Evolutionary conservation across 2,888 invertebrate genomes (phyloP).

Genomic region (Falcaria lacertinaria): DNA sequence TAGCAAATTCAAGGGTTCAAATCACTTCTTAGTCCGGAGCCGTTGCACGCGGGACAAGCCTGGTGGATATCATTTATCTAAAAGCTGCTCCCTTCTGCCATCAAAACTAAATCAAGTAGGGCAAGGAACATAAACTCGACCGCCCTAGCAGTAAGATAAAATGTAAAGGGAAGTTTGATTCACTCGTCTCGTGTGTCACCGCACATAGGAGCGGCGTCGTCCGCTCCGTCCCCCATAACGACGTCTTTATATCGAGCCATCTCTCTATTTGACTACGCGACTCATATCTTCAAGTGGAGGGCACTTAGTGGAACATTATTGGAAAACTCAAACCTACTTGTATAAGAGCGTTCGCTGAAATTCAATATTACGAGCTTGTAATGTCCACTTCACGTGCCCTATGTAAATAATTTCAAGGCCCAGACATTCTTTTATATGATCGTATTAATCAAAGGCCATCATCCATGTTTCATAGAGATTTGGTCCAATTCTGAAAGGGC

Average conservation of each 20-base stretch:
- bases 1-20: constrained; percentile 54
- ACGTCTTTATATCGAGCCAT: constrained; percentile 65
- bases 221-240: constrained; percentile 52
- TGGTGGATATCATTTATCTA: constrained; percentile 69
- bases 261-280: constrained; percentile 70
- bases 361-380: constrained; percentile 13
- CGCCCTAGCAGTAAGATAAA: constrained; percentile 76
- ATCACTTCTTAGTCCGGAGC: constrained; percentile 29
- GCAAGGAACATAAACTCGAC: constrained; percentile 71
- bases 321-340: constrained; percentile 55
- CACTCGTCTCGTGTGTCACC: constrained; percentile 67
- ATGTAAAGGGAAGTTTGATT: constrained; percentile 75
- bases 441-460: not conserved
- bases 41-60: constrained; percentile 17
- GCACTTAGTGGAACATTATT: constrained; percentile 64
- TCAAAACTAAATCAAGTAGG: constrained; percentile 78
- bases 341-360: constrained; percentile 24
- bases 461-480: too few relatives aligned
- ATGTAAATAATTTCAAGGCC: not conserved
- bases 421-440: not conserved
- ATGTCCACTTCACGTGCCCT: not conserved
- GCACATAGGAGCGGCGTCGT: constrained; percentile 42
- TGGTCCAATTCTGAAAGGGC: too few relatives aligned
- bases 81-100: constrained; percentile 72
- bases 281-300: constrained; percentile 62